Evolutionary conservation across 1,140 invertebrate genomes (phyloP), one percentile per base, ranked within the genome.

Genomic region (Penaeus indicus): DNA sequence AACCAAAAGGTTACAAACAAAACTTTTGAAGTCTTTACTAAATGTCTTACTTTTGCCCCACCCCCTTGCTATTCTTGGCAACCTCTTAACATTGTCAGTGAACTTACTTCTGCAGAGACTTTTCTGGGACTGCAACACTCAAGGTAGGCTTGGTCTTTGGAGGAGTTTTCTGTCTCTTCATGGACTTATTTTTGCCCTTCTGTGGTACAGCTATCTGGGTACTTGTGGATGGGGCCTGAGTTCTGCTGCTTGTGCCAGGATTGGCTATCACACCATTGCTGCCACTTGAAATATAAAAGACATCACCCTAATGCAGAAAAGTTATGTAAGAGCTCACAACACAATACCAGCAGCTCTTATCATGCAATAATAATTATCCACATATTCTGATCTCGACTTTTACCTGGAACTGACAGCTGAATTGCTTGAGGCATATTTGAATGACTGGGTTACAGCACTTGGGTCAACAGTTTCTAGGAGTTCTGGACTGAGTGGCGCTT

Each of bases 81-180:
- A 47, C 47, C 47, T 10, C 47, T 2, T 47, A 47, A 47, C 47
- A 10, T 7, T 0, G 0, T 47, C 47, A 47, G 4, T 47, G 47
- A 47, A 47, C 86, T 78, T 77, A 88, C 86, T 88, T 88, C 22
- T 88, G 54, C 13, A 81, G 18, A 8, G 2, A 22, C 60, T 88
- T 88, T 0, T 88, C 86, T 25, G 86, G 86, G 22, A 88, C 86
- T 27, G 72, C 86, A 83, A 88, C 69, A 47, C 86, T 88, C 86
- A 88, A 78, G 27, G 80, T 62, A 7, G 86, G 47, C 13, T 75
- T 47, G 47, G 47, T 10, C 47, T 47, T 47, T 47, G 47, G 47
- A 10, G 47, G 47, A 13, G 47, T 47, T 47, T 47, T 47, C 47
- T 47, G 47, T 7, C 47, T 47, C 47, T 47, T 61, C 11, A 84